phyloP scores from a whole-genome alignment of 2,888 invertebrate species.

The Rhamphomyia laevipes region DNA sequence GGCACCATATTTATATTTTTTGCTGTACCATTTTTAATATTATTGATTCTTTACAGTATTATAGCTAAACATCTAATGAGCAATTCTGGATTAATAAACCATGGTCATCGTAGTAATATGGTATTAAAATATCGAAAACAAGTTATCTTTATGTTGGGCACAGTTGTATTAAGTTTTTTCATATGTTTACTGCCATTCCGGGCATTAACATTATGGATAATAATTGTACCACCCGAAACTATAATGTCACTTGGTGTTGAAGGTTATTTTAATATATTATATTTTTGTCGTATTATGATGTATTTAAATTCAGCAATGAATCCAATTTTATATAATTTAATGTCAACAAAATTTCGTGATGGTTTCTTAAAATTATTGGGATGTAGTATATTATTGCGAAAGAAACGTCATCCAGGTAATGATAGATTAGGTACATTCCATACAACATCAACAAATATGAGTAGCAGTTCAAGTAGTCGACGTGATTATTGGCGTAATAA shows the following conservation, averaged over 20 bases:
- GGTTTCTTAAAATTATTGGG: slow-evolving; percentile 61
- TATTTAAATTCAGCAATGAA: slow-evolving; percentile 86
- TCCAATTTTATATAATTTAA: slow-evolving; percentile 82
- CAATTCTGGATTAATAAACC: slow-evolving; percentile 58
- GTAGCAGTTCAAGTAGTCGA: slow-evolving; percentile 17
- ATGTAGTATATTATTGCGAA: slow-evolving; percentile 14
- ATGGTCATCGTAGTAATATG: slow-evolving; percentile 39
- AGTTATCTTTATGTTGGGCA: slow-evolving; percentile 78
- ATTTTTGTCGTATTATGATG: slow-evolving; percentile 76
- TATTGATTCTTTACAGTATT: slow-evolving; percentile 70
- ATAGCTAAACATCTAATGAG: slow-evolving; percentile 79
- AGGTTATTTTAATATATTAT: slow-evolving; percentile 69
- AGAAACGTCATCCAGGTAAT: slow-evolving; percentile 14
- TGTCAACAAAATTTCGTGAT: slow-evolving; percentile 82
- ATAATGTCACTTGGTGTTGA: slow-evolving; percentile 61
- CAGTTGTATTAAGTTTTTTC: slow-evolving; percentile 84
- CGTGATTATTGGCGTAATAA: slow-evolving; percentile 13
- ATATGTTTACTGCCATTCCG: slow-evolving; percentile 81
- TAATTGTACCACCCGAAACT: slow-evolving; percentile 60
- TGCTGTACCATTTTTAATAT: slow-evolving; percentile 66
- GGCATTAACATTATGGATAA: slow-evolving; percentile 77
- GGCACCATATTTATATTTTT: slow-evolving; percentile 74
- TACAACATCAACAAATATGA: slow-evolving; percentile 23
- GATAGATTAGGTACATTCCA: slow-evolving; percentile 21
- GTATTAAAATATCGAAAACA: slow-evolving; percentile 64